A percentile compares a stretch with the other conserved stretches of the same genome.
phyloP scores from a whole-genome alignment of 1,140 invertebrate species.

The Papilio dardanus region DNA sequence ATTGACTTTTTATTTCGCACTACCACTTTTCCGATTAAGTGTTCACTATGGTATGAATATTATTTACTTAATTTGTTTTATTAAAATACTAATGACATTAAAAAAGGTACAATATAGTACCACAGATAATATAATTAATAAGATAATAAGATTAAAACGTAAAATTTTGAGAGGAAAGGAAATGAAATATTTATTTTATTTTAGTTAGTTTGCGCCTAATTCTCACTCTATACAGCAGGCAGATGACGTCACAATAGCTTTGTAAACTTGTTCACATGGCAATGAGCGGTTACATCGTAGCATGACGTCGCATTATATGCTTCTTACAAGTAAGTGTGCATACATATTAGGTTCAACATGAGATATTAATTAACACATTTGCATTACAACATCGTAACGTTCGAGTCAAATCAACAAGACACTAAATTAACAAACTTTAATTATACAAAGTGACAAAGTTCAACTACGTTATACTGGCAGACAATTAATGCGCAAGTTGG shows the following conservation, averaged over 20 bases:
- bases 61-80: not conserved
- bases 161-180: too few relatives aligned
- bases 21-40: not conserved
- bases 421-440: slow-evolving; percentile 24
- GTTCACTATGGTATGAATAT: not conserved
- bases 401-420: slow-evolving; percentile 13
- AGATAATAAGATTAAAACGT: too few relatives aligned
- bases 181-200: too few relatives aligned
- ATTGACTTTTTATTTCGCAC: not conserved
- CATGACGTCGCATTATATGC: not conserved
- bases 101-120: too few relatives aligned
- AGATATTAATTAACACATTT: slow-evolving; percentile 13
- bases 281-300: too few relatives aligned
- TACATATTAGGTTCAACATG: not conserved
- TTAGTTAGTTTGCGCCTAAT: too few relatives aligned
- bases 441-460: slow-evolving; percentile 24
- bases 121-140: too few relatives aligned
- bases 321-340: not conserved
- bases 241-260: not conserved
- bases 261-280: not conserved
- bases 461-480: slow-evolving; percentile 20
- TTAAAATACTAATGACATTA: too few relatives aligned
- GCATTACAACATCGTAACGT: not conserved
- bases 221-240: too few relatives aligned
- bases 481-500: slow-evolving; percentile 21